Percentiles rank a stretch among this genome's conserved stretches.
Conservation (phyloP, 2,113 vertebrate genomes). For the Vanacampus margaritifer region DNA sequence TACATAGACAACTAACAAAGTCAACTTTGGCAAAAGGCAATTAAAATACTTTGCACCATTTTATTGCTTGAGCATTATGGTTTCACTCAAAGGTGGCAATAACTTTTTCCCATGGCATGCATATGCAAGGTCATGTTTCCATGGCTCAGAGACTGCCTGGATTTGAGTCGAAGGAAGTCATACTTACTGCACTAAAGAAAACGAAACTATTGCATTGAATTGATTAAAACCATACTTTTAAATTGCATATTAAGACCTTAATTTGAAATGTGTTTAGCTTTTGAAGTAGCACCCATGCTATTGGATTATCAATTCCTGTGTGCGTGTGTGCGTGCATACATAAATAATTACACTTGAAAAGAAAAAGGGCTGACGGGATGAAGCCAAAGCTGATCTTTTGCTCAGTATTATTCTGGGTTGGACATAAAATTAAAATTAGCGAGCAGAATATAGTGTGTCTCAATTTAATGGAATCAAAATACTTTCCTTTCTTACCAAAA, state of each 20-base stretch:
- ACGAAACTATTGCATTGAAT: not conserved
- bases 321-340: no score
- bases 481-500: no score
- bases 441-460: no score
- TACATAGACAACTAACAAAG: conserved; percentile 50
- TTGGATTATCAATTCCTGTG: no score
- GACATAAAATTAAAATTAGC: conserved; percentile 19
- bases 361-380: no score
- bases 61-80: conserved; percentile 43
- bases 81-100: conserved; percentile 10
- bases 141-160: conserved; percentile 10
- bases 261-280: no score
- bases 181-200: not conserved
- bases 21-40: conserved; percentile 24
- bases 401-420: conserved; percentile 19
- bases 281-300: no score
- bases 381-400: conserved; percentile 30
- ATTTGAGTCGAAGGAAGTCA: not conserved
- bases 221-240: not conserved
- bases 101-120: conserved; percentile 7
- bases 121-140: no score
- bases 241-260: not conserved
- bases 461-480: no score
- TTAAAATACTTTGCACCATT: conserved; percentile 42
- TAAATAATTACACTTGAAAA: no score